These are phyloP conservation scores for Actinopyga echinites DNA, from an alignment of 53 echinoderm and acorn worm genomes.

Conservation along the genomic window DNA sequence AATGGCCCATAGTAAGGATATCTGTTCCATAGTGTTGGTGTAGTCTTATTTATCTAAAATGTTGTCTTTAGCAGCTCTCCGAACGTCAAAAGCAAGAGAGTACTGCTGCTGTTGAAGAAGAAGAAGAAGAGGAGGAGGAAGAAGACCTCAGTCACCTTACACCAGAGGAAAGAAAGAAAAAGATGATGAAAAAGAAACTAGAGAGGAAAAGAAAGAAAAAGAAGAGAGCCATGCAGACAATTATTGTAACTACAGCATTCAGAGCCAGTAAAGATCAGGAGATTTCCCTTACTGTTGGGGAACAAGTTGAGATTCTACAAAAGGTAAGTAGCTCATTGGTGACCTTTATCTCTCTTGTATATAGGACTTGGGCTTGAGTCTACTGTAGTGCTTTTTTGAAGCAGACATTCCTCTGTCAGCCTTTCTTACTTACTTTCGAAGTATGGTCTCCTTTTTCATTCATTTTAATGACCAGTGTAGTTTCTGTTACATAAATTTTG, in stretches of 20 bases:
- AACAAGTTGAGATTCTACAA: conserved; percentile 66
- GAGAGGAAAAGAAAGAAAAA: conserved; percentile 85
- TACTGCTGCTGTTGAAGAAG: conserved; percentile 35
- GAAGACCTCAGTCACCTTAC: conserved; percentile 83
- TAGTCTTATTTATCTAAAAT: too few relatives aligned
- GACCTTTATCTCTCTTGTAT: too few relatives aligned
- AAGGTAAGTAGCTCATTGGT: conserved; percentile 51
- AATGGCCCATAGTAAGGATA: too few relatives aligned
- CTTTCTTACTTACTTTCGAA: too few relatives aligned
- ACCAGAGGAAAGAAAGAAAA: conserved; percentile 83
- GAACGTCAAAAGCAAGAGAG: not conserved
- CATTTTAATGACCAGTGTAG: too few relatives aligned
- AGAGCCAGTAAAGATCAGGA: conserved; percentile 86
- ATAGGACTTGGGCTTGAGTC: too few relatives aligned
- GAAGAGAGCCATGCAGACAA: conserved; percentile 68
- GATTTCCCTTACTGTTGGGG: conserved; percentile 80
- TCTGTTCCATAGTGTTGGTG: too few relatives aligned
- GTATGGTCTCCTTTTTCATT: too few relatives aligned
- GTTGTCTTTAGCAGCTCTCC: too few relatives aligned
- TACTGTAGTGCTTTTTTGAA: too few relatives aligned
- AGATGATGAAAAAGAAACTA: conserved; percentile 80
- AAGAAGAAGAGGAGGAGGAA: conserved; percentile 59
- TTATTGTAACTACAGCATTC: conserved; percentile 87
- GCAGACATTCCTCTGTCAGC: too few relatives aligned
- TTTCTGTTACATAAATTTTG: too few relatives aligned